Percentiles rank a stretch among this genome's conserved stretches.
Evolutionary conservation across 2,113 vertebrate genomes (phyloP).

Genomic region (Empidonax traillii): DNA sequence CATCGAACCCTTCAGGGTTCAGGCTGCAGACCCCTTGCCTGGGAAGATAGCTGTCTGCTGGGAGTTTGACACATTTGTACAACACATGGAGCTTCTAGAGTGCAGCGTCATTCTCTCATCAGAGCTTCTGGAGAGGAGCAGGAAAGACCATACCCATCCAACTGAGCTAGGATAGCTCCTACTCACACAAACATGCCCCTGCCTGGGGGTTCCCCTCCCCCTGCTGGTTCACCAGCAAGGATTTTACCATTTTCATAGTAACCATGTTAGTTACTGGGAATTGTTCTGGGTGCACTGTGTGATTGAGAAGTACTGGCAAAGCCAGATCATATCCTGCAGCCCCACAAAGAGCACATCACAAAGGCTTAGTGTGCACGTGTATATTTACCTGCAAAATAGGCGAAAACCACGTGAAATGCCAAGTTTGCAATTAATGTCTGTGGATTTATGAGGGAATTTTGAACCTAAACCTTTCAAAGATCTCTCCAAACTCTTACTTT

Average conservation of each 20-base stretch:
- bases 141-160: neutral
- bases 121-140: neutral
- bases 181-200: neutral
- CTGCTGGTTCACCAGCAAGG: neutral
- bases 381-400: neutral
- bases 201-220: neutral
- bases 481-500: neutral
- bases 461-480: neutral
- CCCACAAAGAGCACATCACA: neutral
- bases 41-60: neutral
- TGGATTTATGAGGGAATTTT: neutral
- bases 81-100: neutral
- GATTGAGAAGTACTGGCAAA: neutral
- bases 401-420: neutral
- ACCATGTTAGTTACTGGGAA: neutral
- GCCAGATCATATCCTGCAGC: neutral
- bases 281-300: neutral
- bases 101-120: neutral
- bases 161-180: neutral
- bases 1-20: neutral
- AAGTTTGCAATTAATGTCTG: neutral
- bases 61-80: neutral
- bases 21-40: neutral
- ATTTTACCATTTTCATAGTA: neutral
- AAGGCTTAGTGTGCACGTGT: accelerated